These are phyloP conservation scores for Ochotona princeps DNA, from an alignment of 2,113 vertebrate species.

Conservation along the genomic window DNA sequence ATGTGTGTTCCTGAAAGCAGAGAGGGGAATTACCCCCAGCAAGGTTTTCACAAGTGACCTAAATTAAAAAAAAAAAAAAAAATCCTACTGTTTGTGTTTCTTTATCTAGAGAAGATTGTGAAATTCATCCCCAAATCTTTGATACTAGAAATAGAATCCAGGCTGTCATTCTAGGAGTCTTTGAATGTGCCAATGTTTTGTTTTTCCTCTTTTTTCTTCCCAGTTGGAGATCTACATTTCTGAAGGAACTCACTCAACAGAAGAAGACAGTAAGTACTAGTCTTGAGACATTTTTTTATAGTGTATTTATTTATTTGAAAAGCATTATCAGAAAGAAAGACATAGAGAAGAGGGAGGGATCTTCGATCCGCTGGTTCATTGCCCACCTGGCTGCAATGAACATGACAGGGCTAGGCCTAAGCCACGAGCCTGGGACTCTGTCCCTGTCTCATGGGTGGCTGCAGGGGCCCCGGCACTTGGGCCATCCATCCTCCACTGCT, in stretches of 20 bases:
- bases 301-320: no score
- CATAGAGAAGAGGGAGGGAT: no score
- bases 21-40: not conserved
- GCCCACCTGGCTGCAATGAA: no score
- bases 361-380: no score
- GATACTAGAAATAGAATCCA: not conserved
- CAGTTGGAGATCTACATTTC: conserved; percentile 99
- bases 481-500: no score
- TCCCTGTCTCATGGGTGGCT: not conserved
- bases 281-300: not conserved
- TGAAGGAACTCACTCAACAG: conserved; percentile 96
- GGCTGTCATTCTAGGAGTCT: not conserved
- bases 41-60: not conserved
- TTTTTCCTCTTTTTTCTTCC: conserved; percentile 72
- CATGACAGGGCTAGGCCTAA: no score
- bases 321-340: no score
- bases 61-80: not conserved
- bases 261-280: conserved; percentile 96
- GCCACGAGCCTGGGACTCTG: not conserved
- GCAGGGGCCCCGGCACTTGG: no score
- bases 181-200: conserved; percentile 35
- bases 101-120: conserved; percentile 10
- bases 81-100: not conserved
- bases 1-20: not conserved
- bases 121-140: not conserved